Base-by-base conservation (phyloP, 2,113 vertebrate species). In the Meriones unguiculatus region DNA sequence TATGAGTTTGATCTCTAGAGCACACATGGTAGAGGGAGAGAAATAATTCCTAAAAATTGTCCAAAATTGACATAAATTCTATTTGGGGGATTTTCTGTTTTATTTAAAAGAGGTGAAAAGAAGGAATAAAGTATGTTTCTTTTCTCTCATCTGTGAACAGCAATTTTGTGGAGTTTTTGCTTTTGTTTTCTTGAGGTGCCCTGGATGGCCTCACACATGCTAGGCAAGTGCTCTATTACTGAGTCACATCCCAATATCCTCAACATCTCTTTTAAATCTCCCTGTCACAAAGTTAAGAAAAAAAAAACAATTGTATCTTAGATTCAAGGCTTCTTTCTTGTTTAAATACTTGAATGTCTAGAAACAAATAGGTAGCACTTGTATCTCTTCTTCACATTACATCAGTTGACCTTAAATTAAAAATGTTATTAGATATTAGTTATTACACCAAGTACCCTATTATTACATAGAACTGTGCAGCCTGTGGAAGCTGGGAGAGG, bases 401-500 rank as follows among this genome's bases (percentile, higher is more conserved):
- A 87, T 91, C 91, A 91, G 28, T 85, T 81, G 67, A 14, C 78
- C 93, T 94, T 89, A 93, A 89, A 93, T 90, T 94, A 67, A 96
- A 77, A 59, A 89, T 87, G 64, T 4, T 57, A 57, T 57, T 57
- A 57, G 54, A n/a, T 64, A 93, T 76, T 88, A 80, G 69, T 80
- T 97, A 69, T 91, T 76, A 76, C 2, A 89, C 25, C 65, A 96
- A 97, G 50, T 64, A 22, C 8, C 20, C 59, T 87, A 77, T 92
- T 90, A 92, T 62, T 94, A 59, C 87, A 67, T 54, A 82, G 72
- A 97, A 89, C 93, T 95, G 73, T 70, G 18, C 15, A 65, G 69
- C 46, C 92, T 93, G 38, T 89, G 46, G 89, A 95, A 81, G 35
- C 7, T 95, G 32, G 69, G 87, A 30, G 46, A 46, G 46, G 4